Conservation (phyloP, 2,797 vertebrate genomes). For the Botia kubotai region DNA sequence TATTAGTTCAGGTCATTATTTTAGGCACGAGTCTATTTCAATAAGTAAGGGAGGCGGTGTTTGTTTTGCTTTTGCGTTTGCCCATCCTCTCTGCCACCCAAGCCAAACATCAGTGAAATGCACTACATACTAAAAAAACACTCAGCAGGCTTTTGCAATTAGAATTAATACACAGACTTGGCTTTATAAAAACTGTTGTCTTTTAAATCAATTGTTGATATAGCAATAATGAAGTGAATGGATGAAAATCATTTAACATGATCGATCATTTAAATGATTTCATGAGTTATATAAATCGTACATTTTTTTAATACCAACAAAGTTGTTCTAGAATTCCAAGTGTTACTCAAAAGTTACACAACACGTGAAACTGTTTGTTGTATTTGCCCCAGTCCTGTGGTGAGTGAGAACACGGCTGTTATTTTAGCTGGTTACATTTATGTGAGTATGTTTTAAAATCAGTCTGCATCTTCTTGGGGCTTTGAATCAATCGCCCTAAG, state of each 20-base stretch:
- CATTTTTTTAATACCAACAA: neutral
- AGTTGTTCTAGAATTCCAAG: neutral
- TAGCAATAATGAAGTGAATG: neutral
- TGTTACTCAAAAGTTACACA: slow-evolving; percentile 18
- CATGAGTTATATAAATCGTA: neutral
- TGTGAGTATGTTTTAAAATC: slow-evolving; percentile 68
- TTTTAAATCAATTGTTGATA: neutral
- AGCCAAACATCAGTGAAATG: slow-evolving; percentile 14
- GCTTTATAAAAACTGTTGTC: neutral
- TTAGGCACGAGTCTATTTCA: slow-evolving; percentile 34
- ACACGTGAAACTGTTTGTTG: slow-evolving; percentile 26
- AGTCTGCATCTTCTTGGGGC: neutral
- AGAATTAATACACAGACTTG: neutral
- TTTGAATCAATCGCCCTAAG: slow-evolving; percentile 55
- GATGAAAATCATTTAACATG: too few relatives aligned
- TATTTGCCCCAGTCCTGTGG: slow-evolving; percentile 59
- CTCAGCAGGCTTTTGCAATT: neutral
- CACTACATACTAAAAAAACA: neutral
- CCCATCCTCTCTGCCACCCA: slow-evolving; percentile 10
- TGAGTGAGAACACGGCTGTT: slow-evolving; percentile 66
- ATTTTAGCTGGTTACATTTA: slow-evolving; percentile 76
- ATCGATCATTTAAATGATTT: neutral
- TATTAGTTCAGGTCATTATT: slow-evolving; percentile 44
- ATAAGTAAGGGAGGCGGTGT: slow-evolving; percentile 6
- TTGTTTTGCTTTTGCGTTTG: slow-evolving; percentile 27